Evolutionary conservation across 2,797 vertebrate species (phyloP).

Genomic region (Scomberomorus guttatus): DNA sequence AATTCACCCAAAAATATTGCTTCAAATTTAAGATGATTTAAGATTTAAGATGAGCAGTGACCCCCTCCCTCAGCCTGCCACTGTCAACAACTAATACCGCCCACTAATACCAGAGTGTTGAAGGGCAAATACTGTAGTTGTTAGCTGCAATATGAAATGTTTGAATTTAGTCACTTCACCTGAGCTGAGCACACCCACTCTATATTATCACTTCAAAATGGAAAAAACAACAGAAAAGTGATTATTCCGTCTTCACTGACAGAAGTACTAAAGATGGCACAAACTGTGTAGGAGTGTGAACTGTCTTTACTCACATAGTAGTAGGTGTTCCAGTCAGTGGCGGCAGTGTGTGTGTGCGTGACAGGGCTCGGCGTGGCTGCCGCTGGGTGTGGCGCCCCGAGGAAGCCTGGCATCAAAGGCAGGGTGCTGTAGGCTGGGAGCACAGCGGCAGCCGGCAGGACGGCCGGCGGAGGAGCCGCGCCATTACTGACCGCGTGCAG

Average conservation of each 20-base stretch:
- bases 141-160: constrained; percentile 43
- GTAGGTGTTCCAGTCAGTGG: constrained; percentile 82
- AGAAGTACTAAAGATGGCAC: constrained; percentile 1
- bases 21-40: too few relatives aligned
- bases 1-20: too few relatives aligned
- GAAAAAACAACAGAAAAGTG: background rate
- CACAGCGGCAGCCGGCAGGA: constrained; percentile 78
- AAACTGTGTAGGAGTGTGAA: background rate
- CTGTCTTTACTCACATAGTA: constrained; percentile 77
- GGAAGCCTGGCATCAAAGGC: constrained; percentile 86
- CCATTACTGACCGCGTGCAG: constrained; percentile 83
- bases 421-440: constrained; percentile 85
- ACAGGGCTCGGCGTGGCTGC: constrained; percentile 62
- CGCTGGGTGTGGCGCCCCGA: constrained; percentile 79
- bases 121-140: background rate
- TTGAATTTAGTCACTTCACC: constrained; percentile 33
- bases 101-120: constrained; percentile 27
- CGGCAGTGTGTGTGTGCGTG: constrained; percentile 70
- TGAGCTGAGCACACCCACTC: background rate
- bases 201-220: background rate
- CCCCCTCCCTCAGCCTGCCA: background rate
- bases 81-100: constrained; percentile 18
- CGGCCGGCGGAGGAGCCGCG: constrained; percentile 76
- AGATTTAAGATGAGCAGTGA: constrained; percentile 7
- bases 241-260: background rate